Evolutionary conservation across 2,113 vertebrate species (phyloP).

Genomic region (Halcyon senegalensis): DNA sequence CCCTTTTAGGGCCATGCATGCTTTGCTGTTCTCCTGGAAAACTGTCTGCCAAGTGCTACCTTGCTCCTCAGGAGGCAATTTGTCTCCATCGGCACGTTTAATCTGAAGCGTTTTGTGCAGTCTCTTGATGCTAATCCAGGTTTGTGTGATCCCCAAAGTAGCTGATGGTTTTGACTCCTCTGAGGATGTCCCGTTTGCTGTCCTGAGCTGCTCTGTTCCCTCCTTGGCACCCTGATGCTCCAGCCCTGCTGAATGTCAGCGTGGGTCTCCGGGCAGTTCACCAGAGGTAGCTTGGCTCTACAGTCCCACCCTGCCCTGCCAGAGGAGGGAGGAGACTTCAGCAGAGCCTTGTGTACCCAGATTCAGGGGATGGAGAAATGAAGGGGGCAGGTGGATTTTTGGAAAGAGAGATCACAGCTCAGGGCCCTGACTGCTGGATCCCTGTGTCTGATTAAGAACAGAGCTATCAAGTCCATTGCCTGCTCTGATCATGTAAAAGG

Average conservation of each 20-base stretch:
- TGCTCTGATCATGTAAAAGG: background rate
- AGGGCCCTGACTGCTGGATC: background rate
- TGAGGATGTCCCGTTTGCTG: background rate
- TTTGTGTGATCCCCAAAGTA: background rate
- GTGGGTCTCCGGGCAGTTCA: accelerated
- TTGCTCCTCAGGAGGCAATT: background rate
- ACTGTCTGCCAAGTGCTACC: background rate
- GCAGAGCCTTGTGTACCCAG: background rate
- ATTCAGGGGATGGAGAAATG: background rate
- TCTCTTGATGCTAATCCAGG: background rate
- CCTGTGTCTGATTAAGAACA: background rate
- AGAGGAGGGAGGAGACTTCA: background rate
- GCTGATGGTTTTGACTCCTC: background rate
- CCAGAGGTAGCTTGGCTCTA: background rate
- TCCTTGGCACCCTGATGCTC: background rate
- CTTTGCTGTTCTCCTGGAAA: background rate
- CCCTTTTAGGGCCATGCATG: background rate
- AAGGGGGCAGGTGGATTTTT: background rate
- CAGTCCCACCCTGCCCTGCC: background rate
- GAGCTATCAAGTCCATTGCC: background rate
- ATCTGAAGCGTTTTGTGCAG: background rate
- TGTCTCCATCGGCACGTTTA: background rate
- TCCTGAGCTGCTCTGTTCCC: background rate
- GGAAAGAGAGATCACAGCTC: background rate
- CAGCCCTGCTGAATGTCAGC: background rate